phyloP scores from a whole-genome alignment of 2,888 invertebrate species.

The Sinotaia quadrata region DNA sequence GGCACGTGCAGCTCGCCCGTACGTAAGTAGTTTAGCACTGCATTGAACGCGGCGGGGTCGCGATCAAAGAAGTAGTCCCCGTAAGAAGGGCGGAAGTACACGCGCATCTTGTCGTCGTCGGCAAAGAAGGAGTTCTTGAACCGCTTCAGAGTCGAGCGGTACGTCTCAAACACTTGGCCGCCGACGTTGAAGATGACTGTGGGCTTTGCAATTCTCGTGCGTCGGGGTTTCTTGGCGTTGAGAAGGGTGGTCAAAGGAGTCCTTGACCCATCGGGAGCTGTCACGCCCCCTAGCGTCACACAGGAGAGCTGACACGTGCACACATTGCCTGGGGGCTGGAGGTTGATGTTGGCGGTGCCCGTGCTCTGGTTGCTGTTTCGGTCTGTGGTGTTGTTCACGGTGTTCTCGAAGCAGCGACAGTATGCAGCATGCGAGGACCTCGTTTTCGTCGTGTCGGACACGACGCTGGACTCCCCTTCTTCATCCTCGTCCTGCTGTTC shows the following conservation, averaged over 20 bases:
- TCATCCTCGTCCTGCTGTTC: constrained; percentile 29
- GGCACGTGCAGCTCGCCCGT: constrained; percentile 67
- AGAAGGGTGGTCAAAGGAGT: constrained; percentile 4
- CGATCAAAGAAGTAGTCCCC: constrained; percentile 66
- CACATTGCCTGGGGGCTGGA: not conserved
- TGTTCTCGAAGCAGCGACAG: constrained; percentile 8
- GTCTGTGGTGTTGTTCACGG: not conserved
- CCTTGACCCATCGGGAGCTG: constrained; percentile 24
- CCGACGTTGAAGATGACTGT: constrained; percentile 63
- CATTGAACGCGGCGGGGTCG: constrained; percentile 63
- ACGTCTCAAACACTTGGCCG: constrained; percentile 62
- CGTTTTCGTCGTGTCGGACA: constrained; percentile 4
- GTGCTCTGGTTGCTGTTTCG: constrained; percentile 15
- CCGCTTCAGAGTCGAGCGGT: constrained; percentile 54
- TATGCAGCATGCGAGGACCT: constrained; percentile 3
- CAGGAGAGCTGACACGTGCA: constrained; percentile 24
- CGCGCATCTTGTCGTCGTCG: constrained; percentile 53
- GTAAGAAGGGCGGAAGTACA: constrained; percentile 51
- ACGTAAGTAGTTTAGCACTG: constrained; percentile 63
- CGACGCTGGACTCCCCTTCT: constrained; percentile 13
- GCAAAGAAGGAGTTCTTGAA: constrained; percentile 50
- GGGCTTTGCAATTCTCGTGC: constrained; percentile 36
- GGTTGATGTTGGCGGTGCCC: not conserved
- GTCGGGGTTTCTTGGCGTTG: constrained; percentile 9
- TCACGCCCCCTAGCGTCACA: constrained; percentile 21